Evolutionary conservation across 2,797 vertebrate species (phyloP).

Genomic region (Botia almorhae): DNA sequence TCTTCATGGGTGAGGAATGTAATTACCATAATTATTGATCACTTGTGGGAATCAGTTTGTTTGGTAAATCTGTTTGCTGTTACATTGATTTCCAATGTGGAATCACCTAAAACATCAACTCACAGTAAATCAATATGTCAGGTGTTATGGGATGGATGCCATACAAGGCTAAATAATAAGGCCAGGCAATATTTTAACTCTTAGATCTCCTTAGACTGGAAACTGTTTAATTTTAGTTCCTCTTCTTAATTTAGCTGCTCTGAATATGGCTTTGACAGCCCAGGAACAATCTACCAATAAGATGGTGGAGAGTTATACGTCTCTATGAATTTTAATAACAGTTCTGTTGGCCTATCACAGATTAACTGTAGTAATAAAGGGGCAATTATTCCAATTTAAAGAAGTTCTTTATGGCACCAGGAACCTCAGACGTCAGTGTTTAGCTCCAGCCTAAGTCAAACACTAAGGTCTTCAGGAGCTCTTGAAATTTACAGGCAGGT

Average conservation of each 20-base stretch:
- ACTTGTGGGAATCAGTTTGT: constrained; percentile 63
- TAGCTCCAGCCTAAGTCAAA: too few relatives aligned
- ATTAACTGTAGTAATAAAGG: too few relatives aligned
- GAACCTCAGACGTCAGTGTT: too few relatives aligned
- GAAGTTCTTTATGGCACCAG: too few relatives aligned
- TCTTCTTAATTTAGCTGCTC: background rate
- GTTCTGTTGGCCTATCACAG: too few relatives aligned
- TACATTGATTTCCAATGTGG: constrained; percentile 66
- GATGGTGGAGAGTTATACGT: too few relatives aligned
- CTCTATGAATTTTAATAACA: too few relatives aligned
- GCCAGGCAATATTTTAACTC: constrained; percentile 44
- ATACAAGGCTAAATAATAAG: constrained; percentile 41
- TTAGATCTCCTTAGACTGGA: background rate
- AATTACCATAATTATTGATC: constrained; percentile 71
- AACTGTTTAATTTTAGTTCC: background rate
- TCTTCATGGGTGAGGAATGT: constrained; percentile 30
- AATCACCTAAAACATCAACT: constrained; percentile 55
- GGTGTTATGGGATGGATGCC: constrained; percentile 49
- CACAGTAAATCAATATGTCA: constrained; percentile 68
- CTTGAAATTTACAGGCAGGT: too few relatives aligned
- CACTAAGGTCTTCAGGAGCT: too few relatives aligned
- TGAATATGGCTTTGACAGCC: background rate
- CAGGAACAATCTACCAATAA: too few relatives aligned
- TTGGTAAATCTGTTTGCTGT: constrained; percentile 65
- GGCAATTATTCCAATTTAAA: too few relatives aligned